Percentiles rank a stretch among this genome's conserved stretches.
These are phyloP conservation scores for Lutra lutra DNA, from an alignment of 2,797 vertebrate species.

Conservation along the genomic window DNA sequence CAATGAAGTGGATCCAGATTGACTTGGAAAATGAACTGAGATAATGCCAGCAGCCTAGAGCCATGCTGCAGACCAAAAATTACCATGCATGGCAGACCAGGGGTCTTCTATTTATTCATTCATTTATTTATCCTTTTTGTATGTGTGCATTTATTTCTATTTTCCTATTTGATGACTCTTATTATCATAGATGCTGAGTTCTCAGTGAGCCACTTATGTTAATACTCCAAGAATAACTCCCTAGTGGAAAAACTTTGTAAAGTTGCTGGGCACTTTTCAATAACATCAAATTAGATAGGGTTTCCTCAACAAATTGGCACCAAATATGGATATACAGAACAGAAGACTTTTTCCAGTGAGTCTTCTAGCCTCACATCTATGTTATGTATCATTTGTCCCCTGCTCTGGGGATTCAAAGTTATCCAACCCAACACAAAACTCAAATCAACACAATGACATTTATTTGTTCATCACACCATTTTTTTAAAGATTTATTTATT, in stretches of 20 bases:
- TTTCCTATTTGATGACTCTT: background rate
- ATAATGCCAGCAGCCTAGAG: background rate
- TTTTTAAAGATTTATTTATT: background rate
- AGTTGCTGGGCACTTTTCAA: conserved; percentile 13
- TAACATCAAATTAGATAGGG: background rate
- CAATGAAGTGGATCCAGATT: conserved; percentile 10
- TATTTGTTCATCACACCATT: background rate
- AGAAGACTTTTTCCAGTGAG: background rate
- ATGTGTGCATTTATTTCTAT: background rate
- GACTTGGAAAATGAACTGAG: conserved; percentile 57
- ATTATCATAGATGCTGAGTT: background rate
- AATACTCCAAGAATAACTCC: background rate
- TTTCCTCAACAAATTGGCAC: conserved; percentile 8
- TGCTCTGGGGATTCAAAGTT: background rate
- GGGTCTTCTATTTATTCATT: background rate
- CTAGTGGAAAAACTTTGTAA: background rate
- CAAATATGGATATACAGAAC: background rate
- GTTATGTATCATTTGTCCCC: background rate
- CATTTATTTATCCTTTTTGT: background rate
- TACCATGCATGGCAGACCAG: background rate
- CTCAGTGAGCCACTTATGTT: background rate
- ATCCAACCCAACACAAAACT: background rate
- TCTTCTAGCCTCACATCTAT: background rate
- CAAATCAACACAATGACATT: background rate
- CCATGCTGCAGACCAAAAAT: background rate